Conservation (phyloP, 2,113 vertebrate species). For the Takifugu flavidus region DNA sequence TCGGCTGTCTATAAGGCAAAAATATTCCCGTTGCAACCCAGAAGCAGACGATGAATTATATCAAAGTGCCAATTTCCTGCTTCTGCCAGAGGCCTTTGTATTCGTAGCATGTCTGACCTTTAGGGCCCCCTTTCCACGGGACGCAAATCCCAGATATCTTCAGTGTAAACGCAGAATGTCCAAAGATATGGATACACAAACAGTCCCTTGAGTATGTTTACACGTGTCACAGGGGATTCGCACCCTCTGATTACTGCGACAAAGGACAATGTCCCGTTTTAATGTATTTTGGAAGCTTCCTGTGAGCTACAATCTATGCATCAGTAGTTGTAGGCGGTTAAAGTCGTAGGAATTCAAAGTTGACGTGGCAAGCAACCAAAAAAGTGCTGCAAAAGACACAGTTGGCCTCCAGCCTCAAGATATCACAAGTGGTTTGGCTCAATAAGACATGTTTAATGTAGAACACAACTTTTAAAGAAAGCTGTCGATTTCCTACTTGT, state of each 20-base stretch:
- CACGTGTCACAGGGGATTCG: constrained; percentile 38
- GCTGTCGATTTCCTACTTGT: constrained; percentile 48
- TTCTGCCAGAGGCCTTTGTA: constrained; percentile 48
- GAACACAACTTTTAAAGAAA: constrained; percentile 14
- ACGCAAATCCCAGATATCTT: constrained; percentile 9
- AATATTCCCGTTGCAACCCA: constrained; percentile 9
- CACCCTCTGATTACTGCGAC: constrained; percentile 22
- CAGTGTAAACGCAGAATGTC: constrained; percentile 35
- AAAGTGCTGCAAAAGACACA: constrained; percentile 58
- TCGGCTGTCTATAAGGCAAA: constrained; percentile 2
- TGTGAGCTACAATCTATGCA: constrained; percentile 65
- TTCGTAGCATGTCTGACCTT: constrained; percentile 19
- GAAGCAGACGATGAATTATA: constrained; percentile 19
- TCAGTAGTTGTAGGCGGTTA: constrained; percentile 46
- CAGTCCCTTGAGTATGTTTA: constrained; percentile 49
- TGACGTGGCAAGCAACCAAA: constrained; percentile 61
- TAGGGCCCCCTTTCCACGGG: constrained; percentile 20
- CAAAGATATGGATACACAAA: constrained; percentile 23
- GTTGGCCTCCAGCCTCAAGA: constrained; percentile 27
- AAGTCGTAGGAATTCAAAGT: constrained; percentile 18
- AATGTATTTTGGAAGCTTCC: constrained; percentile 27
- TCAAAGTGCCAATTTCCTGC: constrained; percentile 54
- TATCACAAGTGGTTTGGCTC: constrained; percentile 54
- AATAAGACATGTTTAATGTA: constrained; percentile 34
- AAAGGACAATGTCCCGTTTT: constrained; percentile 34